Base-by-base conservation (phyloP, 2,888 invertebrate genomes). In the Sarcophaga rosellei region DNA sequence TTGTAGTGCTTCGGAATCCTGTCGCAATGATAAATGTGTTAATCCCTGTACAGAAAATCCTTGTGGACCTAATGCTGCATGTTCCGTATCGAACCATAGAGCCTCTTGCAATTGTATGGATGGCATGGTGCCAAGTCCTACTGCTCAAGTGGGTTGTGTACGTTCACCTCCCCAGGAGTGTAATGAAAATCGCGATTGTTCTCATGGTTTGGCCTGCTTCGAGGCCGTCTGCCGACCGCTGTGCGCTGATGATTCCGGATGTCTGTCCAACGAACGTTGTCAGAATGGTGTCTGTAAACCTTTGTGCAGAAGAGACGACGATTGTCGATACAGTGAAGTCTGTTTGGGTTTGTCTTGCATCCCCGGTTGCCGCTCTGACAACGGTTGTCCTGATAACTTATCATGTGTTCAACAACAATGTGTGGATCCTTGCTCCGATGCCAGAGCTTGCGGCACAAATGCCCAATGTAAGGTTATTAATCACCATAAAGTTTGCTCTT, bases 71-170 rank as follows among this genome's bases (percentile, higher is more conserved):
- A 97, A 97, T 90, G 96, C 97, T 1, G 94, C 95, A 23, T 97
- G 98, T 90, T 95, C 96, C 0, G 96, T 97, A 1, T 95, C 96
- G 15, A 96, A 97, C 90, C 96, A 97, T 91, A 95, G 97, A 89
- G 96, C 97, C 6, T 95, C 95, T 59, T 98, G 98, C 91, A 95
- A 96, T 25, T 98, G 98, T 91, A 94, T 95, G 57, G 94, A 95
- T 72, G 96, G 96, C 25, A 95, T 97, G 91, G 97, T 98, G 89
- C 96, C 98, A 15, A 98, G 97, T 92, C 98, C 98, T 72, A 96
- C 97, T 2, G 96, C 98, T 1, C 97, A 97, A 91, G 95, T 98
- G 57, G 98, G 97, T 0, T 98, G 98, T 90, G 96, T 97, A 0
- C 94, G 98, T 89, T 95, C 96, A 15, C 97, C 97, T 0, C 95